phyloP scores from a whole-genome alignment of 2,113 vertebrate species.

The Cynocephalus volans region DNA sequence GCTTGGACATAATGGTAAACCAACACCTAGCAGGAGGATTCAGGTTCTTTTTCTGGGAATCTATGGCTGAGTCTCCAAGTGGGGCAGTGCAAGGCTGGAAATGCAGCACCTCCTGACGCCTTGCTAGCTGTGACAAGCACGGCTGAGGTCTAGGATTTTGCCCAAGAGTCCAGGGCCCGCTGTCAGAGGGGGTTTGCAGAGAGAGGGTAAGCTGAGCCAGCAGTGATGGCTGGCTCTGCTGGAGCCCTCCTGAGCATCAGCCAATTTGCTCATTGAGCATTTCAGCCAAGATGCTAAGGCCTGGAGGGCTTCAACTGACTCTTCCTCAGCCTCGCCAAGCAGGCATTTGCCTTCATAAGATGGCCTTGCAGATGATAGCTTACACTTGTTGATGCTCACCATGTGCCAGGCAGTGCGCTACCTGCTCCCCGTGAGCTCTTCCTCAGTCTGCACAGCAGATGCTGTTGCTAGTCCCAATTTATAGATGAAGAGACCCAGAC shows the following conservation, averaged over 20 bases:
- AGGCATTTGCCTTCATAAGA: not conserved
- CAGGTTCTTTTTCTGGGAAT: not conserved
- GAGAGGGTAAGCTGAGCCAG: not conserved
- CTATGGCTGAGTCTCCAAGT: not conserved
- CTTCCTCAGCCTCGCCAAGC: not conserved
- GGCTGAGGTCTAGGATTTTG: not conserved
- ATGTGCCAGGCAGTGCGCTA: not conserved
- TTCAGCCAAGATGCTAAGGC: conserved; percentile 24
- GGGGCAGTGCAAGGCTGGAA: not conserved
- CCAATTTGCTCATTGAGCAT: not conserved
- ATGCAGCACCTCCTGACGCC: not conserved
- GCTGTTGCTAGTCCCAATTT: not conserved
- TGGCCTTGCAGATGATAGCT: not conserved
- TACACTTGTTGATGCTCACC: not conserved
- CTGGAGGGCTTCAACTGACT: not conserved
- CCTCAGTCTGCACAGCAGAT: not conserved
- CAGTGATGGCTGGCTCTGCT: not conserved
- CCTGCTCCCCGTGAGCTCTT: fast-evolving
- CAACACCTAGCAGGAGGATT: not conserved
- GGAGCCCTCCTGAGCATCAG: not conserved
- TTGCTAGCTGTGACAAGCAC: not conserved
- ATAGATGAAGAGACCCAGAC: not conserved
- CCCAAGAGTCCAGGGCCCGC: not conserved
- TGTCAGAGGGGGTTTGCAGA: not conserved
- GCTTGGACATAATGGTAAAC: not conserved